A percentile compares a stretch with the other conserved stretches of the same genome.
phyloP scores from a whole-genome alignment of 2,888 invertebrate genomes.

The Sesia apiformis region DNA sequence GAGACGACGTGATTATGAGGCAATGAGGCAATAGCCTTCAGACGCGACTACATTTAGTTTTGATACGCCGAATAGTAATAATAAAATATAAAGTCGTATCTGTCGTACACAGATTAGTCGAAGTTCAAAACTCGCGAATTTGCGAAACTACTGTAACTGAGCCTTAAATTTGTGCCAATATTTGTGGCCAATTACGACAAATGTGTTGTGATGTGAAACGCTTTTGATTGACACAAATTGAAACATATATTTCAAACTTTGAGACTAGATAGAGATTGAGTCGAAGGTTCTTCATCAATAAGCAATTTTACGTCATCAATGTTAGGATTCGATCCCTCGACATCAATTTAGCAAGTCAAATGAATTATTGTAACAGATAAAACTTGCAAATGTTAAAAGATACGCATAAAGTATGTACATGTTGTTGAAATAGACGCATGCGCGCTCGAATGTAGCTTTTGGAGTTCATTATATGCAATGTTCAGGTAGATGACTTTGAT shows the following conservation, averaged over 20 bases:
- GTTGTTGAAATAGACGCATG: conserved; percentile 7
- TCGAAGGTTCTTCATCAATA: conserved; percentile 47
- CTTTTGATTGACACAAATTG: not conserved
- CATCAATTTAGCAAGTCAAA: conserved; percentile 68
- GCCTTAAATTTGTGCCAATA: not conserved
- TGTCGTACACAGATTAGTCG: not conserved
- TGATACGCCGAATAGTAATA: too few relatives aligned
- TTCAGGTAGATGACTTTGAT: conserved; percentile 11
- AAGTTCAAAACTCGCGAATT: not conserved
- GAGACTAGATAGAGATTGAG: conserved; percentile 21
- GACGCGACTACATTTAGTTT: too few relatives aligned
- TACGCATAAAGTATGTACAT: conserved; percentile 6
- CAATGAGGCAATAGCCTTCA: too few relatives aligned
- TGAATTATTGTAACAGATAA: conserved; percentile 55
- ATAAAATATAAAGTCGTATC: too few relatives aligned
- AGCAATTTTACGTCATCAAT: conserved; percentile 36
- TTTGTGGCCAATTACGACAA: not conserved
- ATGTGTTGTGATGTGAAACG: not conserved
- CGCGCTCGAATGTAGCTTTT: conserved; percentile 4
- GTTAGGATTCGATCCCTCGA: conserved; percentile 42
- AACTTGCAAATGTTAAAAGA: conserved; percentile 14
- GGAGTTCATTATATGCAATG: conserved; percentile 4
- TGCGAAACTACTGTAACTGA: not conserved
- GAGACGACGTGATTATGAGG: too few relatives aligned
- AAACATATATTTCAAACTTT: not conserved